Base-by-base conservation (phyloP, 2,888 invertebrate genomes). In the Thereva nobilitata region DNA sequence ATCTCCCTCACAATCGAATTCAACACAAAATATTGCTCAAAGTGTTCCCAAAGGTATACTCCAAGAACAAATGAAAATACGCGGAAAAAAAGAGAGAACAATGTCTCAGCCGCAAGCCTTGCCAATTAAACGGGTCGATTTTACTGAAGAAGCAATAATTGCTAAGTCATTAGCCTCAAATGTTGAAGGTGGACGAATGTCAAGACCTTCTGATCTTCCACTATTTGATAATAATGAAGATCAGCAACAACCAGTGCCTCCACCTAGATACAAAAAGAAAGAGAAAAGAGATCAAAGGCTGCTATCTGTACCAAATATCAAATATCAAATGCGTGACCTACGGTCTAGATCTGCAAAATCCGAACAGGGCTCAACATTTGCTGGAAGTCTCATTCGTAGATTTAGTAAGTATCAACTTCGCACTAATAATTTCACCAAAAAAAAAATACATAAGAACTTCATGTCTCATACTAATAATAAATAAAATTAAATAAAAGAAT, bases 331-430 rank as follows among this genome's bases (percentile, higher is more conserved):
- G 75, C 76, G 79, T 75, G 81, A 78, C 76, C 72, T 79, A 57
- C 75, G 80, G 61, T 73, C 75, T 50, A 76, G 77, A 45, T 72
- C 75, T 72, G 74, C 74, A 71, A 79, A 77, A 73, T 76, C 76
- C 55, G 79, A 80, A 72, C 76, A 77, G 56, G 77, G 83, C 73
- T 81, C 83, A 67, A 82, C 88, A 70, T 87, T 90, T 83, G 87
- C 89, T 74, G 89, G 89, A 78, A 88, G 85, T 84, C 84, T 92
- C 75, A 89, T 90, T 84, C 86, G 92, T 80, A 88, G 91, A 85
- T 91, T 92, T 87, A 91, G 92, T 93, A 91, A 93, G 93, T 92
- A 86, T 84, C 80, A 80, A 79, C 76, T 81, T 67, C 67, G 71
- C 54, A 70, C 61, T 66, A 34, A 40, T 40, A n/a, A 53, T 5